phyloP scores from a whole-genome alignment of 1,140 invertebrate species.

The Tachypleus tridentatus region DNA sequence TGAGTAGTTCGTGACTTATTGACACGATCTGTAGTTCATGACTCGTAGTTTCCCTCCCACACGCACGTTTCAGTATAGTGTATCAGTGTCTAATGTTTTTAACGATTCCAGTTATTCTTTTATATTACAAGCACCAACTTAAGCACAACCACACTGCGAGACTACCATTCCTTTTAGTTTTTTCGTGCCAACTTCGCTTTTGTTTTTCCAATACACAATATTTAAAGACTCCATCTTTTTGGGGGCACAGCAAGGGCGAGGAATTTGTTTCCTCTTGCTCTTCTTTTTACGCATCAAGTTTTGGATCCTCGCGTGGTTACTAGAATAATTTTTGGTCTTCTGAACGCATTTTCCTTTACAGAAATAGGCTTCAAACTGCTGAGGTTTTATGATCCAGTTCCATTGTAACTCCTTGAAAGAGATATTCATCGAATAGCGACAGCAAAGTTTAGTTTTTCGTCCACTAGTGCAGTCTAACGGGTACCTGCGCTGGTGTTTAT shows the following conservation, averaged over 20 bases:
- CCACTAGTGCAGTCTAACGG: background rate
- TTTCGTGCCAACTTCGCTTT: no score
- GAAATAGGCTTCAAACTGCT: slow-evolving; percentile 68
- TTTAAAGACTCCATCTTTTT: slow-evolving; percentile 19
- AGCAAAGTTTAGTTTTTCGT: slow-evolving; percentile 41
- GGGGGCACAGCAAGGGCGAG: slow-evolving; percentile 19
- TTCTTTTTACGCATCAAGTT: slow-evolving; percentile 26
- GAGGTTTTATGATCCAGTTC: slow-evolving; percentile 74
- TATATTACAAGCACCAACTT: no score
- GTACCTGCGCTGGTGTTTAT: no score
- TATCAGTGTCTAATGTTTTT: no score
- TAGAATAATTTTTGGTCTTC: slow-evolving; percentile 28
- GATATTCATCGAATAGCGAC: slow-evolving; percentile 64
- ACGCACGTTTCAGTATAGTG: no score
- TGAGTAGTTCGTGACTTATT: no score
- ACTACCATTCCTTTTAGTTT: no score
- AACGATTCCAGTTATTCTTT: no score
- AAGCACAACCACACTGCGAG: no score
- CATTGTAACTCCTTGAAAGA: slow-evolving; percentile 72
- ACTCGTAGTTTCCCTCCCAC: no score
- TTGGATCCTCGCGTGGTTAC: slow-evolving; percentile 29
- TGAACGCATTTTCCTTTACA: slow-evolving; percentile 58
- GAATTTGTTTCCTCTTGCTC: slow-evolving; percentile 10
- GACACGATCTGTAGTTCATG: no score
- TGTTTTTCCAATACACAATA: no score